Conservation (phyloP, 2,113 vertebrate species). For the Orcinus orca region DNA sequence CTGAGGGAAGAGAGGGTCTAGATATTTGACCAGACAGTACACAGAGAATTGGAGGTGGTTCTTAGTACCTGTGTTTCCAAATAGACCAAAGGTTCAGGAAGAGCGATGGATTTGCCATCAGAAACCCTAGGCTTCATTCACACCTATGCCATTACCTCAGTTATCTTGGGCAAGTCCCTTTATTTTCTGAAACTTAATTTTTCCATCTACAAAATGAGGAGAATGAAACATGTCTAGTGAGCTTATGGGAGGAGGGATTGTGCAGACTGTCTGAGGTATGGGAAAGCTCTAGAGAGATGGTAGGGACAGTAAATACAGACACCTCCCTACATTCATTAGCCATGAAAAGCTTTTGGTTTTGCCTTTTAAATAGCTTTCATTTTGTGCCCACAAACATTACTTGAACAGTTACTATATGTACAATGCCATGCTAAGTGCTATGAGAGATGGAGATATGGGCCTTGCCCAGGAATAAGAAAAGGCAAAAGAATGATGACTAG, state of each 20-base stretch:
- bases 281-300: not conserved
- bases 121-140: not conserved
- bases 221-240: not conserved
- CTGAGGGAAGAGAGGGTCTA: not conserved
- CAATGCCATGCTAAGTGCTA: not conserved
- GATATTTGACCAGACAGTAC: not conserved
- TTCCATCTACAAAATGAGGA: not conserved
- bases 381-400: not conserved
- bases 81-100: not conserved
- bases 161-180: not conserved
- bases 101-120: not conserved
- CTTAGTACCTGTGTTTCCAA: not conserved
- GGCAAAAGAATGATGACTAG: not conserved
- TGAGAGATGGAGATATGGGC: not conserved
- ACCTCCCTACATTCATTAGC: not conserved
- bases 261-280: not conserved
- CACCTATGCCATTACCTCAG: not conserved
- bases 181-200: not conserved
- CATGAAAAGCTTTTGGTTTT: not conserved
- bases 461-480: constrained; percentile 4
- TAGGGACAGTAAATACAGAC: not conserved
- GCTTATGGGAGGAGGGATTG: not conserved
- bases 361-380: not conserved
- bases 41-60: not conserved
- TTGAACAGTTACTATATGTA: not conserved